phyloP scores from a whole-genome alignment of 2,797 vertebrate species.

The Tympanoctomys barrerae region DNA sequence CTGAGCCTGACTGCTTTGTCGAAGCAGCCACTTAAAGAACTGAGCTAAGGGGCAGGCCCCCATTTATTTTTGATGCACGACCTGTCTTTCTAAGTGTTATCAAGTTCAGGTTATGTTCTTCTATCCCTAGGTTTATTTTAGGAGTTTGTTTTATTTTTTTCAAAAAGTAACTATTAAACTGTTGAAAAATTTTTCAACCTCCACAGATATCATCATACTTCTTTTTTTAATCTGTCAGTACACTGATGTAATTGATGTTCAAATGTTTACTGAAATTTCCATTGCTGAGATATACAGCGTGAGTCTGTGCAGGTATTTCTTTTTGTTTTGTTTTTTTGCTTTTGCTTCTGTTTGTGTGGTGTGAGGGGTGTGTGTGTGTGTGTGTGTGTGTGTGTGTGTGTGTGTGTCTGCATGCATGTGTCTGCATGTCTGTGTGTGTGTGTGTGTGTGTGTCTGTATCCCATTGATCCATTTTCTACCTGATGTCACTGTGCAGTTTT shows the following conservation, averaged over 20 bases:
- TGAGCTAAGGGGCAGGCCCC: too few species aligned
- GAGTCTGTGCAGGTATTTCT: accelerated
- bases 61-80: not conserved
- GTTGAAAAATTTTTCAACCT: not conserved
- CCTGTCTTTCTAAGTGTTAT: not conserved
- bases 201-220: not conserved
- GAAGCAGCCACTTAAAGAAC: too few species aligned
- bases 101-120: not conserved
- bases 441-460: not conserved
- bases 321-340: too few species aligned
- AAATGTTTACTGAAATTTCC: not conserved
- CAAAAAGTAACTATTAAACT: not conserved
- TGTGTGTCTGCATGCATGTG: too few species aligned
- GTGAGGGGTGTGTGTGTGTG: too few species aligned
- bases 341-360: too few species aligned
- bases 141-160: not conserved
- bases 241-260: not conserved
- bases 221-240: not conserved
- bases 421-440: not conserved
- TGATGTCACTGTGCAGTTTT: not conserved
- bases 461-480: not conserved
- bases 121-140: not conserved
- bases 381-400: not conserved
- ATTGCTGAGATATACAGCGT: not conserved
- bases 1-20: too few species aligned